Conservation (phyloP, 2,113 vertebrate genomes). For the Myiozetetes cayanensis region DNA sequence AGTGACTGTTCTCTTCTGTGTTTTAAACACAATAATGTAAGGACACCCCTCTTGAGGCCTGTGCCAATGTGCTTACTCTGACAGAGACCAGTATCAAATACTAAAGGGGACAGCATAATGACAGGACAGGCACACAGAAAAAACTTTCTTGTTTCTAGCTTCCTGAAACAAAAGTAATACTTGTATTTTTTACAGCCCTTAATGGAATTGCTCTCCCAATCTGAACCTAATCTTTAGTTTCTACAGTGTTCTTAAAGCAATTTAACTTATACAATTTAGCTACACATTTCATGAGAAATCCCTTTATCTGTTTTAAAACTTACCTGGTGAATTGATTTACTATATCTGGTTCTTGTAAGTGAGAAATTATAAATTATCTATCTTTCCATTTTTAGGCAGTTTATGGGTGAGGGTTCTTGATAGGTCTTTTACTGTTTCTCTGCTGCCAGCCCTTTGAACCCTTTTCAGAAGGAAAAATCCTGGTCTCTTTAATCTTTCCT, state of each 20-base stretch:
- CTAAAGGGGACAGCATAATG: background rate
- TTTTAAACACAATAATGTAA: background rate
- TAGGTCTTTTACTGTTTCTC: background rate
- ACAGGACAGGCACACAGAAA: background rate
- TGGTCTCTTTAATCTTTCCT: background rate
- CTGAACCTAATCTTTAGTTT: background rate
- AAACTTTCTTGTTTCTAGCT: background rate
- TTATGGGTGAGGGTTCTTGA: background rate
- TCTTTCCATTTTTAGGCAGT: background rate
- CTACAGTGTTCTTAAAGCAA: background rate
- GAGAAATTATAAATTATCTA: background rate
- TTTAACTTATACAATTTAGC: background rate
- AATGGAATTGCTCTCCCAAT: background rate
- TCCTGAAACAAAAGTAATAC: background rate
- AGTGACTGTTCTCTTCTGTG: background rate
- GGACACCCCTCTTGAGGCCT: rapidly evolving
- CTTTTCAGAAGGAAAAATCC: background rate
- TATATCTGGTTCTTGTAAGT: background rate
- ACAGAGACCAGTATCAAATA: background rate
- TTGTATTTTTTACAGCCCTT: background rate
- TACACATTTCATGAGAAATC: background rate
- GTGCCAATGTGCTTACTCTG: background rate
- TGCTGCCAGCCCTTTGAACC: background rate
- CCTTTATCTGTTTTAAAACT: background rate
- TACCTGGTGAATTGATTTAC: background rate